Conservation (phyloP, 2,113 vertebrate genomes). For the Daphoenositta chrysoptera region DNA sequence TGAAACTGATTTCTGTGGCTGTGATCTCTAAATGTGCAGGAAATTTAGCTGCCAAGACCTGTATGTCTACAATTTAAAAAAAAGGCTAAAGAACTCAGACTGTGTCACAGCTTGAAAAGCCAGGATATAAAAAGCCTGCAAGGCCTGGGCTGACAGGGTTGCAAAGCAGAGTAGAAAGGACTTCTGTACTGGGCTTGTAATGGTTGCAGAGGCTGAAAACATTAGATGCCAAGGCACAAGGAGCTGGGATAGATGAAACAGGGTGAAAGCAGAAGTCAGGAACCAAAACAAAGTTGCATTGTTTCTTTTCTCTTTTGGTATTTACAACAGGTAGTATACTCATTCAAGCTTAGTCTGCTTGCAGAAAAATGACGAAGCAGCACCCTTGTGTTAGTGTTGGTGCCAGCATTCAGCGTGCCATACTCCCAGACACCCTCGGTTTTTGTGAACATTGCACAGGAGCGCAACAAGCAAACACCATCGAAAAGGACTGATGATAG, state of each 20-base stretch:
- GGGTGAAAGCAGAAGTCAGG: background rate
- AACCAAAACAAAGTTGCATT: background rate
- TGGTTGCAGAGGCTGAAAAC: background rate
- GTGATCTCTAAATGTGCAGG: background rate
- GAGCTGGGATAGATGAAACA: background rate
- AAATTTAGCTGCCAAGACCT: conserved; percentile 13
- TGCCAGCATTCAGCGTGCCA: background rate
- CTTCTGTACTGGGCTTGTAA: background rate
- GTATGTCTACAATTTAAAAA: background rate
- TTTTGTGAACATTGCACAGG: background rate
- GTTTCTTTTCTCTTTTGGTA: background rate
- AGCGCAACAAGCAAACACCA: background rate
- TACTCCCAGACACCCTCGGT: accelerated
- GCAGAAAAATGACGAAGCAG: background rate
- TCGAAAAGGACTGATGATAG: background rate
- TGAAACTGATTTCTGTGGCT: background rate
- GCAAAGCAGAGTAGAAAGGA: background rate
- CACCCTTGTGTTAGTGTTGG: background rate
- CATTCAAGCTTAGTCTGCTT: background rate
- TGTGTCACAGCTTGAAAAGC: background rate
- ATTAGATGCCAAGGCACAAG: background rate
- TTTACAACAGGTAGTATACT: background rate
- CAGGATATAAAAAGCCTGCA: background rate
- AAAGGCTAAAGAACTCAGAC: background rate
- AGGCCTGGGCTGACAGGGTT: background rate